Percentiles rank a stretch among this genome's conserved stretches.
These are phyloP conservation scores for Porites divaricata DNA, from an alignment of 92 coral and sea anemone genomes.

Conservation along the genomic window DNA sequence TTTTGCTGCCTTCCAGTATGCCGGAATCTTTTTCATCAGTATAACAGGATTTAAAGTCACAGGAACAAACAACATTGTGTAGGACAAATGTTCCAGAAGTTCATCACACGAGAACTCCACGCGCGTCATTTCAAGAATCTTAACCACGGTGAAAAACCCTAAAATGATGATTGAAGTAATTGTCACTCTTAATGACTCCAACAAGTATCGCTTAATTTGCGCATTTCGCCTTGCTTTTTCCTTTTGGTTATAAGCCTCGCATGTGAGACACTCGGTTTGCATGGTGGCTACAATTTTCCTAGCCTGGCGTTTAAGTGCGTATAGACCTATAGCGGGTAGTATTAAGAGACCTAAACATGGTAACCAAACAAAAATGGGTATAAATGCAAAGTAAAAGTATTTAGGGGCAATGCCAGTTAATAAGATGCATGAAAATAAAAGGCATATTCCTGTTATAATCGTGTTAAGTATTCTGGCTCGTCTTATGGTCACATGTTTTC, in stretches of 20 bases:
- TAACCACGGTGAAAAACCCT: conserved; percentile 4
- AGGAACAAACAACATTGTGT: not conserved
- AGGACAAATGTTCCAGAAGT: conserved; percentile 1
- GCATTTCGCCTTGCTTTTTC: conserved; percentile 4
- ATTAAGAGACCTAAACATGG: conserved; percentile 6
- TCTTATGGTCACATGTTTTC: not conserved
- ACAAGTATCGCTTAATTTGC: not conserved
- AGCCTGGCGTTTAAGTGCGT: conserved; percentile 14
- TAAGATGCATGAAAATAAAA: conserved; percentile 16
- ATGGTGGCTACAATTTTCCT: not conserved
- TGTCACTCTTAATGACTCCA: not conserved
- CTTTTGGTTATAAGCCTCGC: not conserved
- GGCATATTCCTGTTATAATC: not conserved
- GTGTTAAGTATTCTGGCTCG: conserved; percentile 5
- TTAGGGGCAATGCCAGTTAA: conserved; percentile 22
- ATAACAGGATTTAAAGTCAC: not conserved
- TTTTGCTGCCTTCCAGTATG: conserved; percentile 1
- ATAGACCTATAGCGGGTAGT: not conserved
- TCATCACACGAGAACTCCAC: not conserved
- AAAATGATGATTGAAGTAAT: not conserved
- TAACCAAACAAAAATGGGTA: conserved; percentile 9
- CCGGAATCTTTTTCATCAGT: conserved; percentile 4
- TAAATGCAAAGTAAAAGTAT: not conserved
- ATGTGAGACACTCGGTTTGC: not conserved
- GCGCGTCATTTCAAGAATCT: not conserved